phyloP scores from a whole-genome alignment of 2,797 vertebrate species.

The Gymnoscopelus microlampas region DNA sequence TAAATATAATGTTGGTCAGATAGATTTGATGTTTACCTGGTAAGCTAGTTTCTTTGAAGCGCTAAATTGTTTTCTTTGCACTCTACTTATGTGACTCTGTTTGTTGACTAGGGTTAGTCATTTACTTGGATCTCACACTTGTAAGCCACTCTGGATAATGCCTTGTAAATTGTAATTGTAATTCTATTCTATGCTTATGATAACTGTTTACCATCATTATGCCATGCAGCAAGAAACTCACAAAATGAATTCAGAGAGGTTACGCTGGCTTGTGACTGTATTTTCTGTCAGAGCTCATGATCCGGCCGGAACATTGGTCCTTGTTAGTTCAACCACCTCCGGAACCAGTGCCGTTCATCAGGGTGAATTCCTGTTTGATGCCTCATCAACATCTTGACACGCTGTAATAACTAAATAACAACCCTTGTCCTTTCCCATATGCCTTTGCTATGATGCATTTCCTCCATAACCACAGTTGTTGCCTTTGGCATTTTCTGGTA shows the following conservation, averaged over 20 bases:
- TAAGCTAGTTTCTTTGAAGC: no score
- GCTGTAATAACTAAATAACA: constrained; percentile 23
- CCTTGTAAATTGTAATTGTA: no score
- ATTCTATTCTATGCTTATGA: not conserved
- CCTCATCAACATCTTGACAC: constrained; percentile 13
- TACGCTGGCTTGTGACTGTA: not conserved
- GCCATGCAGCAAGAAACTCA: not conserved
- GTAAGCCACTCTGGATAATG: no score
- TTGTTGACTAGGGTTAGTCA: no score
- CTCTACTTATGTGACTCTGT: no score
- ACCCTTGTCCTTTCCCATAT: constrained; percentile 18
- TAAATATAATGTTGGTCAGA: no score
- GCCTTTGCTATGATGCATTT: constrained; percentile 43
- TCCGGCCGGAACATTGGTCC: constrained; percentile 19
- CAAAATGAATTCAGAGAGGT: constrained; percentile 2
- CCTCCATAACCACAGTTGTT: constrained; percentile 15
- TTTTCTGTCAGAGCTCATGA: constrained; percentile 36
- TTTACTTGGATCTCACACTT: no score
- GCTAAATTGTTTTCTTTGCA: no score
- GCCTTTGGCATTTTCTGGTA: constrained; percentile 31
- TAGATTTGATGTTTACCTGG: no score
- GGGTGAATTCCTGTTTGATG: constrained; percentile 15
- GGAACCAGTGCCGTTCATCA: not conserved
- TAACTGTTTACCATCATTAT: not conserved
- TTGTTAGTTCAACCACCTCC: constrained; percentile 20